Percentiles rank a stretch among this genome's conserved stretches.
phyloP scores from a whole-genome alignment of 2,113 vertebrate species.

The Apteryx mantelli region DNA sequence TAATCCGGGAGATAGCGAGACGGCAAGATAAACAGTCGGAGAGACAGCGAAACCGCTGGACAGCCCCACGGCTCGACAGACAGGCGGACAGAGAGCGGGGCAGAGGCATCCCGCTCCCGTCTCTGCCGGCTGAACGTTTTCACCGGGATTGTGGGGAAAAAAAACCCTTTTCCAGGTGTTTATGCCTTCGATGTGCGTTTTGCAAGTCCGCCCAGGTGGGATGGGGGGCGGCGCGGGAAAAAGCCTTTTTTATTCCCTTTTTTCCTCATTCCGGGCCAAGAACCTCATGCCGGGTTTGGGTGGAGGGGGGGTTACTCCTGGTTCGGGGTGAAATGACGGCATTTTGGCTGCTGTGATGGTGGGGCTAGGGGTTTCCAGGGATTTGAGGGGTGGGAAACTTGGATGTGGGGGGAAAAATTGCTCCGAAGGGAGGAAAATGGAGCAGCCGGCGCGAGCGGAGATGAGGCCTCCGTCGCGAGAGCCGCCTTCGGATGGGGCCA shows the following conservation, averaged over 20 bases:
- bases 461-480: no score
- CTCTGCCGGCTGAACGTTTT: background rate
- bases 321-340: background rate
- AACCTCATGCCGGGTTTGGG: no score
- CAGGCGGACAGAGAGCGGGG: background rate
- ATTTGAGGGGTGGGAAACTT: background rate
- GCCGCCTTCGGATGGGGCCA: no score
- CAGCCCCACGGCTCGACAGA: background rate
- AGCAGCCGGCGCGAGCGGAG: no score
- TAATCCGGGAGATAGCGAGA: background rate
- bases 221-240: background rate
- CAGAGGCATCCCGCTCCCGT: background rate
- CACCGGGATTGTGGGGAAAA: background rate
- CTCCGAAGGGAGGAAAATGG: background rate
- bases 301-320: background rate
- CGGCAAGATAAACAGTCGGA: background rate
- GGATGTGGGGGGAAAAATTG: no score
- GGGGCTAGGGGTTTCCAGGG: background rate
- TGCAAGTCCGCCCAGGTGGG: no score
- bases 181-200: no score
- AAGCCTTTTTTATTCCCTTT: background rate
- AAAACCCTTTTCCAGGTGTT: no score
- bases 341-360: background rate
- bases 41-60: background rate
- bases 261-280: background rate